Evolutionary conservation across 2,888 invertebrate species (phyloP), one percentile per base, ranked within the genome.

Genomic region (Aporophyla lueneburgensis): DNA sequence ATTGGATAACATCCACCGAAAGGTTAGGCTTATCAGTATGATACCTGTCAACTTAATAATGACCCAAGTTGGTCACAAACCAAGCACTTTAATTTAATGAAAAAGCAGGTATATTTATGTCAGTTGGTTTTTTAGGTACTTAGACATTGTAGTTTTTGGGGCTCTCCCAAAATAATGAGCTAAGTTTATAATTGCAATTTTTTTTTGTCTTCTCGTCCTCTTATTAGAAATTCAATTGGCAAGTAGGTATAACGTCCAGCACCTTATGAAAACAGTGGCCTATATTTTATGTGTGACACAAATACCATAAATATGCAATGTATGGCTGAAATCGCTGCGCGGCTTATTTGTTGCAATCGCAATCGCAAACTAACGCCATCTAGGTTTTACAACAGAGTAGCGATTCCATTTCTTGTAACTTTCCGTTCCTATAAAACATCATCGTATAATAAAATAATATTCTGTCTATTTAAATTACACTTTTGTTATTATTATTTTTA

Each of bases 281-380:
- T 62, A 33, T 24, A 46, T 40, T 24, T 10, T 12, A 24, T n/a
- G 40, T 49, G 33, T 54, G 2, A 16, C 24, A 46, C 27, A 53
- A 21, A 33, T 5, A 33, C 21, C 19, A 5, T 5, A 16, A 5
- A 10, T 59, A 21, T 19, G 33, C 33, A 59, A 33, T 53, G 53
- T 10, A 46, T 27, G 56, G 24, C 56, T 58, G 58, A 58, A 59
- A 59, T 56, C 14, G 9, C 9, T 61, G 12, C 10, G 46, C 21
- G 14, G n/a, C 3, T 10, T 21, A 33, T 24, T 76, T 40, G n/a
- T 49, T 62, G 9, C 6, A 76, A 74, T 40, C 33, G 9, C 6
- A 76, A 74, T 40, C 33, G 24, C 9, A 33, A 46, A 58, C 46
- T 46, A 71, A 27, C 77, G 78, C 77, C 77, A 71, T 78, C 77